Conservation (phyloP, 2,113 vertebrate species). For the Toxostoma redivivum region DNA sequence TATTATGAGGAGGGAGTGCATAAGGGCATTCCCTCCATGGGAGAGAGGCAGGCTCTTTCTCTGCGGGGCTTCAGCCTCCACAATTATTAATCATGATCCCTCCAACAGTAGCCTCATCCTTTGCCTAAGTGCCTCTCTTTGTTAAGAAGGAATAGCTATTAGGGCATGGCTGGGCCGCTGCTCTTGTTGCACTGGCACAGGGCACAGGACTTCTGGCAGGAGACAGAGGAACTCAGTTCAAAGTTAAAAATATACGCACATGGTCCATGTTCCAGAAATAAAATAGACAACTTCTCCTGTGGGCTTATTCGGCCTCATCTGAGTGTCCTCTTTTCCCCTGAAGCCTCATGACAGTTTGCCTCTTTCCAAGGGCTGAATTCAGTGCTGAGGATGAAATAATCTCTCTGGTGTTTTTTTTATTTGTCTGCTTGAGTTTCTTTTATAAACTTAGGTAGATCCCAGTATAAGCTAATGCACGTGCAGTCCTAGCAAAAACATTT, state of each 20-base stretch:
- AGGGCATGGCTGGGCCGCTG: background rate
- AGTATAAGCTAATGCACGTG: rapidly evolving
- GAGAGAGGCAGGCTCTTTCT: no score
- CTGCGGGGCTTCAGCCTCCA: no score
- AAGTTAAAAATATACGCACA: slow-evolving; percentile 6
- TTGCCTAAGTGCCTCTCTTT: slow-evolving; percentile 55
- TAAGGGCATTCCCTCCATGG: no score
- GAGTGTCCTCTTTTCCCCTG: background rate
- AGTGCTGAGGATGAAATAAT: background rate
- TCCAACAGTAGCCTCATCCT: slow-evolving; percentile 68
- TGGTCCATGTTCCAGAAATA: background rate
- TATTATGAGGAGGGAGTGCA: no score
- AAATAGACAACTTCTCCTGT: background rate
- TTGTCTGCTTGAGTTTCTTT: background rate
- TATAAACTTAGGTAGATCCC: background rate
- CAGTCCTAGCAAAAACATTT: background rate
- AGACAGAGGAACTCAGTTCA: background rate
- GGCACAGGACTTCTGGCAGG: slow-evolving; percentile 4
- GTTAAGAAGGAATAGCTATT: slow-evolving; percentile 63
- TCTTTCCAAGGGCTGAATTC: background rate
- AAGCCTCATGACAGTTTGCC: background rate
- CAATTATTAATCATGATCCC: slow-evolving; percentile 69
- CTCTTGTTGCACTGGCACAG: background rate
- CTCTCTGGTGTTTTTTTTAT: background rate
- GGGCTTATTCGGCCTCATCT: background rate